A percentile compares a stretch with the other conserved stretches of the same genome.
Evolutionary conservation across 2,888 invertebrate genomes (phyloP).

Genomic region (Drosophila robusta): DNA sequence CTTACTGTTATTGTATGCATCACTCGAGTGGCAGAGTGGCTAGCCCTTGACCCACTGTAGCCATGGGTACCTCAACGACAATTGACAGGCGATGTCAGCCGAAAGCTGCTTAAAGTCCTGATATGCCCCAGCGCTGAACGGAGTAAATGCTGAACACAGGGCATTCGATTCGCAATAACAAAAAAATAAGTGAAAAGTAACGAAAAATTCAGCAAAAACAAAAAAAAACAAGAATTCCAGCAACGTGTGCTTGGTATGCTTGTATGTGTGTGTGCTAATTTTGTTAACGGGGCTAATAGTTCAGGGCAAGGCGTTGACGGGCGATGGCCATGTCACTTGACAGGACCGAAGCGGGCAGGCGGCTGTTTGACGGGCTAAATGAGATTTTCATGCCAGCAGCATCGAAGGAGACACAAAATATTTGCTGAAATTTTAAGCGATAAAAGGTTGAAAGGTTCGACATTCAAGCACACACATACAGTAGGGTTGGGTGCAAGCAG

Average conservation of each 20-base stretch:
- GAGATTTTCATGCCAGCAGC: constrained; percentile 58
- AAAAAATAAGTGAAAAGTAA: constrained; percentile 4
- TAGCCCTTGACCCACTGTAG: constrained; percentile 51
- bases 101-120: constrained; percentile 55
- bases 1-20: not conserved
- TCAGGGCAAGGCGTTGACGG: constrained; percentile 48
- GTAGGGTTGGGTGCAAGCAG: not conserved
- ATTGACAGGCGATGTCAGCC: constrained; percentile 59
- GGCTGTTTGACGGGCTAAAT: constrained; percentile 54
- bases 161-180: constrained; percentile 17
- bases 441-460: constrained; percentile 71
- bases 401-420: constrained; percentile 46
- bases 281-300: constrained; percentile 69
- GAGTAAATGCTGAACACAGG: constrained; percentile 37
- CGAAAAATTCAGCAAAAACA: constrained; percentile 8
- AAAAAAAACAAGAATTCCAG: constrained; percentile 14
- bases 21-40: constrained; percentile 31
- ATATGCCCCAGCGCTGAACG: constrained; percentile 27
- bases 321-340: constrained; percentile 47
- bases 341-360: constrained; percentile 19
- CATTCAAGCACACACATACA: constrained; percentile 25
- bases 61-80: constrained; percentile 34
- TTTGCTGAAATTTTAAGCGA: constrained; percentile 70
- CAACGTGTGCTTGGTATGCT: constrained; percentile 4
- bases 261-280: constrained; percentile 52